Evolutionary conservation across 2,113 vertebrate genomes (phyloP).

Genomic region (Gymnarchus niloticus): DNA sequence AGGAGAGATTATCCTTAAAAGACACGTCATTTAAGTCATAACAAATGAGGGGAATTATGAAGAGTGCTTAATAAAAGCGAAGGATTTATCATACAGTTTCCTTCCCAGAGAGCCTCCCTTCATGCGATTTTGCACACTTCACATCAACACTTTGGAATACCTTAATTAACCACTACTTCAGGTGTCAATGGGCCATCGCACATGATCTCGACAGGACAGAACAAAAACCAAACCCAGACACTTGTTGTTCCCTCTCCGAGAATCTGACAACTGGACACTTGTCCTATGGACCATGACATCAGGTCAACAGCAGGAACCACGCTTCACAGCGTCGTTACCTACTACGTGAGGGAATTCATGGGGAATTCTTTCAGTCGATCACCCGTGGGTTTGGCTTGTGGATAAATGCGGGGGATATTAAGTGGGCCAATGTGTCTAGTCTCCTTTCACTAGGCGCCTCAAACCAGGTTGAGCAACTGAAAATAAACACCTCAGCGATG

Average conservation of each 20-base stretch:
- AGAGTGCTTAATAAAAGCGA: conserved; percentile 6
- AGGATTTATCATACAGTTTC: neutral
- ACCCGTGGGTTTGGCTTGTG: neutral
- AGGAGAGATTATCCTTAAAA: conserved; percentile 16
- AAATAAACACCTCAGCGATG: conserved; percentile 10
- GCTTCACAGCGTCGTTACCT: neutral
- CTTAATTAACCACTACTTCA: neutral
- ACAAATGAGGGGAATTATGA: conserved; percentile 15
- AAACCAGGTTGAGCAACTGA: conserved; percentile 13
- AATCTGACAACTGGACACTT: neutral
- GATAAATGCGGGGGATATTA: conserved; percentile 8
- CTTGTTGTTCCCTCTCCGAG: neutral
- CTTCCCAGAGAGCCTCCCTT: neutral
- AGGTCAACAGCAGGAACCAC: neutral
- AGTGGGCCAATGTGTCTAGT: neutral
- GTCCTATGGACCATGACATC: neutral
- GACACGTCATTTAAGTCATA: neutral
- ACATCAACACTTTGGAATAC: neutral
- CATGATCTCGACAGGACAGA: neutral
- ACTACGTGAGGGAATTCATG: neutral
- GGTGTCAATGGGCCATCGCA: neutral
- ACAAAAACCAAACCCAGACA: neutral
- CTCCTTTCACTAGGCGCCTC: neutral
- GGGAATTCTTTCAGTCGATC: neutral
- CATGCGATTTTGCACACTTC: neutral